Conservation (phyloP, 2,888 invertebrate species). For the Sipunculus nudus region DNA sequence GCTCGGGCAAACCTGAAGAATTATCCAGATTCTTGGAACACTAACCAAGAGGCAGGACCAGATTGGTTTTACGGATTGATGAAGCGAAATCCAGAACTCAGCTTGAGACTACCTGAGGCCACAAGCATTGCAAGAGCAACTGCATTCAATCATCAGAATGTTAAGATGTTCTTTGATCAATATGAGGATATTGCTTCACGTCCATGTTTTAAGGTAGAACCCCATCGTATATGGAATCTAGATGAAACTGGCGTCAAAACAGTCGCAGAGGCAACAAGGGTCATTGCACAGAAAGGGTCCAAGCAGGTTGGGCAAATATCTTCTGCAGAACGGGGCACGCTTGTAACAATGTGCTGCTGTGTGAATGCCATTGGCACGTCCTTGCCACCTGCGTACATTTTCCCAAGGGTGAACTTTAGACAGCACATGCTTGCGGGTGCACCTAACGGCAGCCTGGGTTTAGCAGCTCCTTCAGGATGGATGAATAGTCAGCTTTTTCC, state of each 20-base stretch:
- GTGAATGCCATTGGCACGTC: background rate
- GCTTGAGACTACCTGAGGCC: conserved; percentile 4
- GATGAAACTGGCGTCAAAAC: conserved; percentile 11
- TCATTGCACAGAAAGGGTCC: background rate
- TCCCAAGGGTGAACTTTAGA: conserved; percentile 8
- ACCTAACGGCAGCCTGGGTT: too few relatives aligned
- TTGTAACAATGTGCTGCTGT: conserved; percentile 5
- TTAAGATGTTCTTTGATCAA: background rate
- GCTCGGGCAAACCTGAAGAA: background rate
- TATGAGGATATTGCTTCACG: background rate
- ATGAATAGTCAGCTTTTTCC: conserved; percentile 49
- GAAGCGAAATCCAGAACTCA: background rate
- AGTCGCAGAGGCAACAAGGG: conserved; percentile 1
- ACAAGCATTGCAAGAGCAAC: conserved; percentile 1
- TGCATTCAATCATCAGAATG: background rate
- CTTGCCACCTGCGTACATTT: conserved; percentile 1
- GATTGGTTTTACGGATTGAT: conserved; percentile 6
- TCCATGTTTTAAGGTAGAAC: conserved; percentile 2
- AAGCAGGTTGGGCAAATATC: conserved; percentile 14
- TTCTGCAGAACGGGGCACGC: conserved; percentile 6
- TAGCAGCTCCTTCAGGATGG: too few relatives aligned
- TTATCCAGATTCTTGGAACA: too few relatives aligned
- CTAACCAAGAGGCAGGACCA: background rate
- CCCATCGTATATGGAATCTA: conserved; percentile 4
- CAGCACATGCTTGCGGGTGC: too few relatives aligned